Evolutionary conservation across 2,113 vertebrate species (phyloP), one percentile per base, ranked within the genome.

Genomic region (Hydrochoerus hydrochaeris): DNA sequence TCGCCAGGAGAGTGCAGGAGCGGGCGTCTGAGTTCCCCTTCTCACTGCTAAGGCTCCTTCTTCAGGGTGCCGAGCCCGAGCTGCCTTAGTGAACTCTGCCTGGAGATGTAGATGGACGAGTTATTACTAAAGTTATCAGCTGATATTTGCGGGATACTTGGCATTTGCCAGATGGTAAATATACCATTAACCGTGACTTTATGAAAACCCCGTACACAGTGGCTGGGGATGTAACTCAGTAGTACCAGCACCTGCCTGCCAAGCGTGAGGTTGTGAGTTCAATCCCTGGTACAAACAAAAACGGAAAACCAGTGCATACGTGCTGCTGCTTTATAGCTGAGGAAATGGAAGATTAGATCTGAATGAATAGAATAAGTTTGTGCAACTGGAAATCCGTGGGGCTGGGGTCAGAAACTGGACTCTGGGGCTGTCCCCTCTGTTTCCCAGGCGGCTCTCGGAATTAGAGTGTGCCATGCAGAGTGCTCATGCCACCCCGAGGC

Each of bases 171-270:
- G 75, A 49, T 11, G 9, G 60, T 41, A 46, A 88, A 63, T 69
- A 73, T 71, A 73, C 49, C 24, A 73, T 11, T 71, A 73, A 58
- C 19, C 11, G 28, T 69, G 38, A 91, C 82, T 97, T 96, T 88
- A 82, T 32, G 52, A 77, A 91, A 93, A 44, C 58, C 17, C 65
- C 71, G 19, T 14, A 62, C 24, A n/a, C 63, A 88, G 38, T 6
- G 54, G 16, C 54, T 57, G 17, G 17, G 54, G 52, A 54, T 54
- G 12, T 54, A 54, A 14, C 52, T 54, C 52, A 54, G 52, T 4
- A 14, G 52, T 12, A 54, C 52, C 3, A 1, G 54, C 1, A 5
- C 54, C 54, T 57, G 54, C 54, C 54, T 57, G 54, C 17, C 54
- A 57, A 17, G 54, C 20, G 54, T 5, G 5, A 57, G 54, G 16